Evolutionary conservation across 1,140 invertebrate genomes (phyloP).

Genomic region (Telenomus remus): DNA sequence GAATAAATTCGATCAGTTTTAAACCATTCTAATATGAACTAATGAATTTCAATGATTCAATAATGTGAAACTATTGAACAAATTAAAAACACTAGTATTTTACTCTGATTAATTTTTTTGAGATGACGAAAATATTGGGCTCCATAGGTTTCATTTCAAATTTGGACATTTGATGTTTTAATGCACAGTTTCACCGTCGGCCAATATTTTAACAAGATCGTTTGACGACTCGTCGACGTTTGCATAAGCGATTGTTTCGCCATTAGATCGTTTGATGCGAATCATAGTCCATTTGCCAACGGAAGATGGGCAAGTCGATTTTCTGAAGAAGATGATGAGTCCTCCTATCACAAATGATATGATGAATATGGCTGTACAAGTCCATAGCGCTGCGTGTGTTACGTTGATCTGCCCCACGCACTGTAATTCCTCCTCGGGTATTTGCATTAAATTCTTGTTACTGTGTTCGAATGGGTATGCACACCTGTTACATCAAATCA

Average conservation of each 20-base stretch:
- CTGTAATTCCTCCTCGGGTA: conserved; percentile 64
- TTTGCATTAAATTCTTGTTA: conserved; percentile 58
- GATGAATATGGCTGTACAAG: conserved; percentile 59
- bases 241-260: conserved; percentile 70
- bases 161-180: no score
- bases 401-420: conserved; percentile 58
- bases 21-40: no score
- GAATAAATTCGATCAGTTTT: no score
- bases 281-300: conserved; percentile 65
- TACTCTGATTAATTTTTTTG: no score
- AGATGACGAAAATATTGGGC: no score
- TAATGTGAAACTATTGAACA: no score
- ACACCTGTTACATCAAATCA: conserved; percentile 62
- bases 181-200: conserved; percentile 61
- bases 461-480: conserved; percentile 54
- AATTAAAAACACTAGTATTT: no score
- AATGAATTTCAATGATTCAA: no score
- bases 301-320: conserved; percentile 16
- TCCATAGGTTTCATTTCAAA: no score
- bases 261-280: conserved; percentile 61
- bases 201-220: conserved; percentile 71
- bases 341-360: conserved; percentile 45
- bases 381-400: conserved; percentile 63
- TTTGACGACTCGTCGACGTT: conserved; percentile 71
- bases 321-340: conserved; percentile 63